Conservation (phyloP, 2,888 invertebrate species). For the Lingula anatina region DNA sequence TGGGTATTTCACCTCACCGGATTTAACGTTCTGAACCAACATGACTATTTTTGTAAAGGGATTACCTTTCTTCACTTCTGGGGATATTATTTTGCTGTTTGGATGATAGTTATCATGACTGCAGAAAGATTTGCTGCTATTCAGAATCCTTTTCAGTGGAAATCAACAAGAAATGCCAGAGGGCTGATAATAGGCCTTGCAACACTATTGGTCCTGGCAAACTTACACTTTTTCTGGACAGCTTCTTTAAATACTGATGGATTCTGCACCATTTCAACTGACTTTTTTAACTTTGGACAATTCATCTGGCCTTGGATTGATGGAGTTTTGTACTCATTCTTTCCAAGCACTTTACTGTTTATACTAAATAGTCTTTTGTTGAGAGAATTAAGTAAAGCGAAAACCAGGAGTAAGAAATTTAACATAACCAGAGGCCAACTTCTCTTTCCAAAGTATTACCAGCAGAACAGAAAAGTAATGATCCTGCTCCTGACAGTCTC, state of each 20-base stretch:
- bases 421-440: not conserved
- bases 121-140: constrained; percentile 33
- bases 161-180: constrained; percentile 20
- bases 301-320: constrained; percentile 35
- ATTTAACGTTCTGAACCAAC: constrained; percentile 12
- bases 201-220: constrained; percentile 16
- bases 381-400: constrained; percentile 15
- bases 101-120: constrained; percentile 40
- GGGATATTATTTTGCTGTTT: constrained; percentile 26
- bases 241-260: constrained; percentile 14
- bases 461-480: constrained; percentile 19
- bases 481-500: constrained; percentile 29
- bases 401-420: constrained; percentile 1
- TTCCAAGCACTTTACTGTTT: constrained; percentile 26
- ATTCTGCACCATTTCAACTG: constrained; percentile 16
- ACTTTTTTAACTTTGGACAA: constrained; percentile 21
- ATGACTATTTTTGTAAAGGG: constrained; percentile 6
- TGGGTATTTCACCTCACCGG: constrained; percentile 23
- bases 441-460: too few species aligned
- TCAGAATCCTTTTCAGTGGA: constrained; percentile 26
- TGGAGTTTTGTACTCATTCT: constrained; percentile 30
- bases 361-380: constrained; percentile 35
- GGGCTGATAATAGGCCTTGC: constrained; percentile 14
- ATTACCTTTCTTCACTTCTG: constrained; percentile 26
- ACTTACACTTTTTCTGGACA: constrained; percentile 29